Percentiles rank a stretch among this genome's conserved stretches.
These are phyloP conservation scores for Unio pictorum DNA, from an alignment of 2,888 invertebrate species.

Conservation along the genomic window DNA sequence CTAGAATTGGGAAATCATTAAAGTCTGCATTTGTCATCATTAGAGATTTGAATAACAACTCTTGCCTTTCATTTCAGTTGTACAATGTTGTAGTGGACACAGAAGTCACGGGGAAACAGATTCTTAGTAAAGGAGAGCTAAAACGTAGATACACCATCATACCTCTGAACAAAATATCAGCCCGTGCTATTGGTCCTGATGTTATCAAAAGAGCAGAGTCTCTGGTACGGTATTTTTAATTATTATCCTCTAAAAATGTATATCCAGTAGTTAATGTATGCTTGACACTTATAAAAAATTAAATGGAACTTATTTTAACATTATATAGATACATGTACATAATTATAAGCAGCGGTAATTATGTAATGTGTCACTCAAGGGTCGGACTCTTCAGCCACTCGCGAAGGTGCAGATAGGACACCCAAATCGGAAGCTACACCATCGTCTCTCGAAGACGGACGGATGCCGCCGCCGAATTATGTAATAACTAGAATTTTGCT, in stretches of 20 bases:
- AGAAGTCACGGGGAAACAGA: constrained; percentile 84
- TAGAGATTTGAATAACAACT: background rate
- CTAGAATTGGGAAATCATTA: too few species aligned
- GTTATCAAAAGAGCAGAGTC: constrained; percentile 78
- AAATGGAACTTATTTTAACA: background rate
- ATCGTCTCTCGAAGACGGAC: too few species aligned
- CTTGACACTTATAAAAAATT: too few species aligned
- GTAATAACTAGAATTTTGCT: too few species aligned
- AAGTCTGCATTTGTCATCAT: too few species aligned
- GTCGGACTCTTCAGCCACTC: too few species aligned
- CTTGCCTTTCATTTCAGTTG: constrained; percentile 76
- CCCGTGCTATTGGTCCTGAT: constrained; percentile 76
- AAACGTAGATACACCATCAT: constrained; percentile 88
- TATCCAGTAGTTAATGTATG: background rate
- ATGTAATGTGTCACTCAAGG: too few species aligned
- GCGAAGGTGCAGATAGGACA: too few species aligned
- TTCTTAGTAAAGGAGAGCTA: constrained; percentile 87
- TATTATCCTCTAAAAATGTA: background rate
- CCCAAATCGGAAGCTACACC: too few species aligned
- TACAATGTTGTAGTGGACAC: constrained; percentile 93
- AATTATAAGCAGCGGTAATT: background rate
- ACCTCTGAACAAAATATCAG: constrained; percentile 89
- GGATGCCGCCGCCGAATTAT: too few species aligned
- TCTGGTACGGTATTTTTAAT: constrained; percentile 51
- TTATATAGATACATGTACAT: background rate